A percentile compares a stretch with the other conserved stretches of the same genome.
Conservation (phyloP, 2,888 invertebrate species). For the Blera fallax region DNA sequence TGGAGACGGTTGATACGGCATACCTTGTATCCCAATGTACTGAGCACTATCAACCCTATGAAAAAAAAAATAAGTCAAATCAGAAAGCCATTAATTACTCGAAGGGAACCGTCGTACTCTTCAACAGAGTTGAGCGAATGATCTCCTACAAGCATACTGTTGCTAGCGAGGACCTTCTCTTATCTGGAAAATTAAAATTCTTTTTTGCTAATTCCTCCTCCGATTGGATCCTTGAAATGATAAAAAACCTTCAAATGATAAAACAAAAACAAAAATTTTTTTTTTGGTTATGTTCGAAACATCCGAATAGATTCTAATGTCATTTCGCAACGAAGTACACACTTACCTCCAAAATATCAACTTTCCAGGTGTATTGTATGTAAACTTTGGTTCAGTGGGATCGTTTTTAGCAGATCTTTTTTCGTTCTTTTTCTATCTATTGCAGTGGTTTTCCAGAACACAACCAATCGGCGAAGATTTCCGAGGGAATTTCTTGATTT, state of each 20-base stretch:
- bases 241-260: too few relatives aligned
- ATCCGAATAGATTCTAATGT: neutral
- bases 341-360: neutral
- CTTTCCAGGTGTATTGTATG: neutral
- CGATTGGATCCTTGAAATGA: too few relatives aligned
- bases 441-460: slow-evolving; percentile 5
- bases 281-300: neutral
- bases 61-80: neutral
- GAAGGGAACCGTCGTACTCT: too few relatives aligned
- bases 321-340: neutral
- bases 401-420: neutral
- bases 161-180: too few relatives aligned
- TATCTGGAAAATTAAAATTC: too few relatives aligned
- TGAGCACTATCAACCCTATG: neutral
- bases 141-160: too few relatives aligned
- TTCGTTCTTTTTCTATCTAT: neutral
- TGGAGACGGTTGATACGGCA: too few relatives aligned
- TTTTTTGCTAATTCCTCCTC: too few relatives aligned
- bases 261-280: too few relatives aligned
- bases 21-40: too few relatives aligned
- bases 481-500: neutral
- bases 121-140: too few relatives aligned
- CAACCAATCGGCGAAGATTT: neutral
- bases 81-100: too few relatives aligned
- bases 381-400: neutral